phyloP scores from a whole-genome alignment of 2,113 vertebrate species.

The Bettongia penicillata region DNA sequence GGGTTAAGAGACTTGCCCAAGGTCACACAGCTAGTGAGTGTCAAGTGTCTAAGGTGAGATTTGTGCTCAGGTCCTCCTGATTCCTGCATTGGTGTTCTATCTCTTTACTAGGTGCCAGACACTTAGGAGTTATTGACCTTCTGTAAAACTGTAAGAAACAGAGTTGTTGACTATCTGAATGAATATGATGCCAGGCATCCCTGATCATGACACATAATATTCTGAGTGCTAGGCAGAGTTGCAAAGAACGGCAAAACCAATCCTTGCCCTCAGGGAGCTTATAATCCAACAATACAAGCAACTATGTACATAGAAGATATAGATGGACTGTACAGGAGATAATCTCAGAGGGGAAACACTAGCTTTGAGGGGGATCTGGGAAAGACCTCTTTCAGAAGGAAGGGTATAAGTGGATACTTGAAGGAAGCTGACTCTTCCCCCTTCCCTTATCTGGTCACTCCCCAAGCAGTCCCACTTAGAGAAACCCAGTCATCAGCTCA shows the following conservation, averaged over 20 bases:
- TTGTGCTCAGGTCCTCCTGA: no score
- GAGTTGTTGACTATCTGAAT: neutral
- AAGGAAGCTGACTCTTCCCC: neutral
- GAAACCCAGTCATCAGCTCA: neutral
- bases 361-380: neutral
- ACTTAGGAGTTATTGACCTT: neutral
- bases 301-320: neutral
- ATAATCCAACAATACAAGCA: neutral
- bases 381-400: neutral
- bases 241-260: neutral
- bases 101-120: neutral
- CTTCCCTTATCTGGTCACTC: neutral
- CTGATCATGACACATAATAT: neutral
- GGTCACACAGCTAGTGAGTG: no score
- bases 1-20: no score
- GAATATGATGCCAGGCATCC: neutral
- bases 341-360: neutral
- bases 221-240: neutral
- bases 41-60: no score
- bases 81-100: no score
- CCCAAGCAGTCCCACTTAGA: neutral
- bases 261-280: neutral
- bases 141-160: neutral
- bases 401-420: neutral
- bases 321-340: neutral